These are phyloP conservation scores for Catocala nupta DNA, from an alignment of 2,888 invertebrate genomes.

Conservation along the genomic window DNA sequence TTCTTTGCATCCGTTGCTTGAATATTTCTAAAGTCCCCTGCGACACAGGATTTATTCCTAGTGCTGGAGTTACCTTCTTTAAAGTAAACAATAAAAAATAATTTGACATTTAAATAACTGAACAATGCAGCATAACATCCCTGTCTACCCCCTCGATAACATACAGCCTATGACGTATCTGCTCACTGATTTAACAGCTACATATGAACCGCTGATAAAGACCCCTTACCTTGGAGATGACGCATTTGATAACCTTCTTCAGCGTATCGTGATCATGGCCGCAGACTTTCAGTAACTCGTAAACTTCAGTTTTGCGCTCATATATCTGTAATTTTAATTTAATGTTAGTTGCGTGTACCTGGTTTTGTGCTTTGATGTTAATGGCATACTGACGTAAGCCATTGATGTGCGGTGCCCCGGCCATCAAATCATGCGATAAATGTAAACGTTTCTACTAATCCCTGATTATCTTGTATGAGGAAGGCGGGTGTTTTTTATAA, in stretches of 20 bases:
- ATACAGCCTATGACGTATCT: too few species aligned
- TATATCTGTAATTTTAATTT: conserved; percentile 68
- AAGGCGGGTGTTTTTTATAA: too few species aligned
- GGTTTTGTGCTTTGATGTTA: conserved; percentile 20
- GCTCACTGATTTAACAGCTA: neutral
- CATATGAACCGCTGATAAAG: conserved; percentile 3
- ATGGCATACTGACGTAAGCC: neutral
- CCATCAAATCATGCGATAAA: neutral
- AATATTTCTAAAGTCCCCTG: too few species aligned
- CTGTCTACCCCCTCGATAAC: too few species aligned
- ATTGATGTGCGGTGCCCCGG: neutral
- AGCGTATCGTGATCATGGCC: conserved; percentile 81
- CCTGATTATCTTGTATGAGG: too few species aligned
- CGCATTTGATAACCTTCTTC: conserved; percentile 83
- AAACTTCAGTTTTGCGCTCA: conserved; percentile 73
- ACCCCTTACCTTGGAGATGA: conserved; percentile 77
- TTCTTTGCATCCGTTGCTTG: too few species aligned
- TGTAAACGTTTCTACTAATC: too few species aligned
- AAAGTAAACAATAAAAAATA: too few species aligned
- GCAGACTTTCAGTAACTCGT: conserved; percentile 74
- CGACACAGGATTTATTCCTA: too few species aligned
- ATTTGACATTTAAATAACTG: too few species aligned
- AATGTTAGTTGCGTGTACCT: conserved; percentile 6
- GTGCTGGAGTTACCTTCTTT: too few species aligned
- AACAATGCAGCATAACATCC: too few species aligned